Conservation (phyloP, 2,113 vertebrate genomes). For the Gadus macrocephalus region DNA sequence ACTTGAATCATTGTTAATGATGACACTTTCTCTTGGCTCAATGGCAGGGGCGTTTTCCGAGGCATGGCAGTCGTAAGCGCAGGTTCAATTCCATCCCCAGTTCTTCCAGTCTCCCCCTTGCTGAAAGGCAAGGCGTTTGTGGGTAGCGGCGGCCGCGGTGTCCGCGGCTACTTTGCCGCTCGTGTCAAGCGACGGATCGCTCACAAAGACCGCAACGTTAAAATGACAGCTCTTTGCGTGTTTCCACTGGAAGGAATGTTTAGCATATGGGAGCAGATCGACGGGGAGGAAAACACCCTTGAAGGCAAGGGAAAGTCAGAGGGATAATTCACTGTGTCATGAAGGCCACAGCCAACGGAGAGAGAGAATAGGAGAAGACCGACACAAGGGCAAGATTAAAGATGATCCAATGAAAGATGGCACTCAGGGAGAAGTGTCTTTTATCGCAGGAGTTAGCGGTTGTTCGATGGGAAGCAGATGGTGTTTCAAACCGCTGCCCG, state of each 20-base stretch:
- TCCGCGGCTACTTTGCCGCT: slow-evolving; percentile 1
- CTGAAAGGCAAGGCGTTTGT: slow-evolving; percentile 21
- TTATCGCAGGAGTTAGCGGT: slow-evolving; percentile 35
- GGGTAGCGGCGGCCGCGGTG: not conserved
- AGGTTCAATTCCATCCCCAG: not conserved
- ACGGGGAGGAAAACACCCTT: slow-evolving; percentile 25
- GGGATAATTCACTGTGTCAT: slow-evolving; percentile 36
- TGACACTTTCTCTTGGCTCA: slow-evolving; percentile 13
- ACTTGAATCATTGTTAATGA: slow-evolving; percentile 27
- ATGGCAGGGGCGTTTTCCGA: too few relatives aligned
- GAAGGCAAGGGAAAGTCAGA: slow-evolving; percentile 21
- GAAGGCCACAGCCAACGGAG: not conserved
- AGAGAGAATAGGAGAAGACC: not conserved
- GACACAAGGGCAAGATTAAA: slow-evolving; percentile 26
- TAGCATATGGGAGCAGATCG: too few relatives aligned
- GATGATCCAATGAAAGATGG: slow-evolving; percentile 34
- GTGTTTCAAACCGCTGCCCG: slow-evolving; percentile 30
- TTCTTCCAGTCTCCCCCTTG: slow-evolving; percentile 6
- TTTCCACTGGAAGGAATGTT: not conserved
- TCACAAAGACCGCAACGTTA: slow-evolving; percentile 30
- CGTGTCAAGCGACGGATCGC: slow-evolving; percentile 30
- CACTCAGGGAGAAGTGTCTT: slow-evolving; percentile 29
- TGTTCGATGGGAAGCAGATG: slow-evolving; percentile 59
- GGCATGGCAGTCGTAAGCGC: too few relatives aligned
- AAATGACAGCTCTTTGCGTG: slow-evolving; percentile 29